Conservation (phyloP, 2,113 vertebrate species). For the Grallaria varia region DNA sequence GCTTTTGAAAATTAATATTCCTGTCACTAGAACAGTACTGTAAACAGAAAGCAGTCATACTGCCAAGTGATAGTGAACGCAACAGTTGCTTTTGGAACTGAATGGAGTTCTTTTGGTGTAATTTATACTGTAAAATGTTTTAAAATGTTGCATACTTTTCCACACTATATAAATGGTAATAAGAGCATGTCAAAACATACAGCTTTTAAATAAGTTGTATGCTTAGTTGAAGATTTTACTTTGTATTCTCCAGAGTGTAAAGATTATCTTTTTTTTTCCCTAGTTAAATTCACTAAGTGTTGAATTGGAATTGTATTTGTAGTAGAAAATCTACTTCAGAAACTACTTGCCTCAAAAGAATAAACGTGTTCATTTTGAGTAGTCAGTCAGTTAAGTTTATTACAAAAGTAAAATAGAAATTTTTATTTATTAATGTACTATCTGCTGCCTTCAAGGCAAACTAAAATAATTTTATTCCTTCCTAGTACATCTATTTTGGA, state of each 20-base stretch:
- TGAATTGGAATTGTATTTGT: background rate
- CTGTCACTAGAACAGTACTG: background rate
- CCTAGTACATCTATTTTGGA: background rate
- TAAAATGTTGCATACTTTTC: background rate
- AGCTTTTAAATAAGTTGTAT: background rate
- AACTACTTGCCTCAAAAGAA: background rate
- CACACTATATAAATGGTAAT: background rate
- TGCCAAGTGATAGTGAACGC: conserved; percentile 14
- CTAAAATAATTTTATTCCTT: background rate
- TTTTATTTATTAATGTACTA: background rate
- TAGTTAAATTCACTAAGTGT: background rate
- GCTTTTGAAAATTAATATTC: conserved; percentile 36
- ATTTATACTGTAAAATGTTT: background rate
- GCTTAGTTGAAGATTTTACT: background rate
- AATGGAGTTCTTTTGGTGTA: background rate
- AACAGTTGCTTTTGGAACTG: background rate
- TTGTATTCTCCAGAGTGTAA: background rate
- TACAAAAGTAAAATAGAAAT: background rate
- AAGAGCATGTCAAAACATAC: background rate
- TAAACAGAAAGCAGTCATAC: background rate
- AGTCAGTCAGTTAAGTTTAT: background rate
- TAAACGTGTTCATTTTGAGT: conserved; percentile 1
- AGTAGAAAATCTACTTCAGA: background rate
- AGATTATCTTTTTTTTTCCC: background rate
- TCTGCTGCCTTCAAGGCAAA: background rate